Base-by-base conservation (phyloP, 2,113 vertebrate species). In the Aix galericulata region DNA sequence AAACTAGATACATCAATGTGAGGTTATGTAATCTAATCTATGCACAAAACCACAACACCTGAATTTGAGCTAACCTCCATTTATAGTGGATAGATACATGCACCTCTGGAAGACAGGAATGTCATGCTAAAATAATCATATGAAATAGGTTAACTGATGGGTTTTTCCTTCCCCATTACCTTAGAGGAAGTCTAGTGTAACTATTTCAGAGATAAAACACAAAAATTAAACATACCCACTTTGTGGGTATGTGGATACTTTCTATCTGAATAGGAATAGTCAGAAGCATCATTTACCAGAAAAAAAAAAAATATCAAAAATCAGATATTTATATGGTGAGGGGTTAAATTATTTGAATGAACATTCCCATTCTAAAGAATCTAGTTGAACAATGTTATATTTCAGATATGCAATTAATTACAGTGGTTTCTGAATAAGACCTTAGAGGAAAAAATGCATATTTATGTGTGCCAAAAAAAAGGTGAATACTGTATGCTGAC, bases 81-180 rank as follows among this genome's bases (percentile, higher is more conserved):
- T 42, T 36, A 22, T 5, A 58, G 13, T 40, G 62, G 15, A 40
- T 26, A 64, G 17, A 40, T 50, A 25, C 22, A 25, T 25, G 22
- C 22, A 40, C 6, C 26, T 64, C 62, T 26, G 60, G 64, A 71
- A 53, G 36, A 52, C 22, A 50, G 17, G 13, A 89, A 36, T 25
- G 5, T 82, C 27, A 46, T 46, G 16, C 8, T 18, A 55, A 48
- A 6, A 11, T 31, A n/a, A 46, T 2, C 18, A 53, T 22, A 34
- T 48, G 52, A 78, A 81, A 0, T 29, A 53, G 29, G 9, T 32
- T 38, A 58, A 60, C 56, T 32, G 0, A 6, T 55, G 31, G 1
- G 0, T 0, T 22, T 34, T 46, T 15, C 2, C 11, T 4, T 55
- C 11, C 8, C 2, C 10, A 13, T 31, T 18, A 31, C 5, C 6